Conservation (phyloP, 2,113 vertebrate species). For the Sander vitreus region DNA sequence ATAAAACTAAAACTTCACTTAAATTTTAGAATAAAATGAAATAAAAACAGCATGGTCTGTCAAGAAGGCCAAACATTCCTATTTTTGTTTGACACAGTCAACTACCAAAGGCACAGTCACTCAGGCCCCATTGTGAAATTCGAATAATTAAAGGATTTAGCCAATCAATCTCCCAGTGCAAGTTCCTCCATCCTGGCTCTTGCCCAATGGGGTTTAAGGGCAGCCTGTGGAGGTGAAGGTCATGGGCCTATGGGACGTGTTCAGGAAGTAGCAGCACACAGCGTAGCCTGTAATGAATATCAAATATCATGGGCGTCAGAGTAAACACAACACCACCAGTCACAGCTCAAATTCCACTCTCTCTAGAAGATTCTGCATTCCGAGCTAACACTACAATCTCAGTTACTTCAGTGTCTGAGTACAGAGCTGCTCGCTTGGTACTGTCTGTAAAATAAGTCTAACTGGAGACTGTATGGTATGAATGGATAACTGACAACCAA, state of each 20-base stretch:
- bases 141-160: conserved; percentile 80
- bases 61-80: conserved; percentile 37
- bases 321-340: conserved; percentile 76
- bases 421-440: conserved; percentile 11
- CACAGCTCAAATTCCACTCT: conserved; percentile 64
- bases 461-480: conserved; percentile 12
- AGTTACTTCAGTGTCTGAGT: conserved; percentile 20
- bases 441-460: conserved; percentile 30
- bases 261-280: conserved; percentile 79
- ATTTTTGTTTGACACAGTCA: conserved; percentile 53
- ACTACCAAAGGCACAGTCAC: conserved; percentile 46
- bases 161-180: conserved; percentile 78
- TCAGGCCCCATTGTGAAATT: conserved; percentile 69
- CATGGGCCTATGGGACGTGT: conserved; percentile 75
- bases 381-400: conserved; percentile 54
- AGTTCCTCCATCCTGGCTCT: conserved; percentile 78
- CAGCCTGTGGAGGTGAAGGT: conserved; percentile 76
- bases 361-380: conserved; percentile 56
- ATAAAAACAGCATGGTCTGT: conserved; percentile 26
- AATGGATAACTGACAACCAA: conserved; percentile 22
- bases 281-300: conserved; percentile 80
- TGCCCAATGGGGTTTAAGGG: conserved; percentile 74
- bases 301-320: conserved; percentile 79
- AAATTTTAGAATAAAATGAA: conserved; percentile 32
- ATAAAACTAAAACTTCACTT: conserved; percentile 56